Evolutionary conservation across 2,797 vertebrate species (phyloP).

Genomic region (Sus cebifrons): DNA sequence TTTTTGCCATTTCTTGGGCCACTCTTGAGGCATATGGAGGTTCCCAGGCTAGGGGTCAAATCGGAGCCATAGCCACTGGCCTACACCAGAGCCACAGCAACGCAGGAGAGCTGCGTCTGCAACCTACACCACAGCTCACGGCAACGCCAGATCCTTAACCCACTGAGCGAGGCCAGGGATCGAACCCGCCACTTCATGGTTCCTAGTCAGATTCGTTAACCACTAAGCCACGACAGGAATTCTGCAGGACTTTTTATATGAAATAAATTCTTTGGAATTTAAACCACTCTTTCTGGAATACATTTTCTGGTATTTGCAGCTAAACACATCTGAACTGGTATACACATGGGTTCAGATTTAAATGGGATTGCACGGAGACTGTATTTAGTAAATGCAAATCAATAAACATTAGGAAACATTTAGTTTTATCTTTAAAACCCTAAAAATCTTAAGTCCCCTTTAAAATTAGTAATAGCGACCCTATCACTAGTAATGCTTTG

Average conservation of each 20-base stretch:
- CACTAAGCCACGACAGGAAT: too few relatives aligned
- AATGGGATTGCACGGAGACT: constrained; percentile 54
- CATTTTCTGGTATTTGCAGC: neutral
- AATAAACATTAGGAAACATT: constrained; percentile 31
- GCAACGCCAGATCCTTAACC: too few relatives aligned
- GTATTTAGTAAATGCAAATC: constrained; percentile 39
- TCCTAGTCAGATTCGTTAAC: too few relatives aligned
- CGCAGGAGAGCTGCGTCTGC: too few relatives aligned
- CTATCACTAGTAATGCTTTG: neutral
- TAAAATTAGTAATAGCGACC: neutral
- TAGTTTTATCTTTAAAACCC: constrained; percentile 17
- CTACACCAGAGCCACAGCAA: too few relatives aligned
- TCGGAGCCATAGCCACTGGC: too few relatives aligned
- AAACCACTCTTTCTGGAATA: neutral
- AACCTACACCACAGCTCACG: too few relatives aligned
- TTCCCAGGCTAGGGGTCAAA: too few relatives aligned
- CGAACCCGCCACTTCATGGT: too few relatives aligned
- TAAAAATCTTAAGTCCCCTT: constrained; percentile 6
- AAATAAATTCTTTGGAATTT: constrained; percentile 34
- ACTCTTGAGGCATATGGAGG: too few relatives aligned
- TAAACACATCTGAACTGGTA: neutral
- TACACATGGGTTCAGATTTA: constrained; percentile 28
- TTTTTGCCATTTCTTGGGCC: too few relatives aligned
- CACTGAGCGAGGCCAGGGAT: too few relatives aligned
- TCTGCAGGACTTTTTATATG: neutral